These are phyloP conservation scores for Petaurus breviceps DNA, from an alignment of 2,113 vertebrate species.

Conservation along the genomic window DNA sequence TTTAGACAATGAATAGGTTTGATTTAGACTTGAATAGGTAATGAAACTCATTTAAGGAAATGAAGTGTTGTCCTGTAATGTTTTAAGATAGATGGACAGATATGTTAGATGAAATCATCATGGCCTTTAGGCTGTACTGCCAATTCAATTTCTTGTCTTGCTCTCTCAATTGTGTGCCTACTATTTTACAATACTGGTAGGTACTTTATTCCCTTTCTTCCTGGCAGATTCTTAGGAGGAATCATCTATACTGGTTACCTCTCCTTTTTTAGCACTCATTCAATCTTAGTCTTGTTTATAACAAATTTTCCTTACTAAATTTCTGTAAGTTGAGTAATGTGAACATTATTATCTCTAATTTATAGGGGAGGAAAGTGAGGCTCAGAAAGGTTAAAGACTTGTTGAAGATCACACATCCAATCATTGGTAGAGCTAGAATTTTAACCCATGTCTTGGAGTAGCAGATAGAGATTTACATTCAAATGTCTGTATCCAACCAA, in stretches of 20 bases:
- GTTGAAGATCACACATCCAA: neutral
- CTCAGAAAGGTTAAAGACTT: neutral
- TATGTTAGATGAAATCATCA: neutral
- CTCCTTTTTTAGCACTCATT: neutral
- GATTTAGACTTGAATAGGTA: slow-evolving; percentile 8
- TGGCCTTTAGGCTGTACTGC: no score
- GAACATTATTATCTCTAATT: neutral
- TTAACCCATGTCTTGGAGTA: neutral
- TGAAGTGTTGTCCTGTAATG: neutral
- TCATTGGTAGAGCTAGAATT: neutral
- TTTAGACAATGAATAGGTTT: no score
- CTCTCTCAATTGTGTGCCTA: no score
- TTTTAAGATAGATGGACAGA: neutral
- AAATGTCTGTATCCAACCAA: neutral
- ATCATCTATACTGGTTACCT: neutral
- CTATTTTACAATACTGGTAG: no score
- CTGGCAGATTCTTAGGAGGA: neutral
- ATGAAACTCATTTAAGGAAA: neutral
- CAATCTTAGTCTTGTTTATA: neutral
- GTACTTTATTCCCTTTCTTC: no score
- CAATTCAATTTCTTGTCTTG: no score
- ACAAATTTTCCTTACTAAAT: neutral
- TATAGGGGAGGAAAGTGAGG: neutral
- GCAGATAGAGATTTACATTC: neutral
- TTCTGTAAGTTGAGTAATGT: neutral